Conservation (phyloP, 2,797 vertebrate species). For the Macropus fuliginosus region DNA sequence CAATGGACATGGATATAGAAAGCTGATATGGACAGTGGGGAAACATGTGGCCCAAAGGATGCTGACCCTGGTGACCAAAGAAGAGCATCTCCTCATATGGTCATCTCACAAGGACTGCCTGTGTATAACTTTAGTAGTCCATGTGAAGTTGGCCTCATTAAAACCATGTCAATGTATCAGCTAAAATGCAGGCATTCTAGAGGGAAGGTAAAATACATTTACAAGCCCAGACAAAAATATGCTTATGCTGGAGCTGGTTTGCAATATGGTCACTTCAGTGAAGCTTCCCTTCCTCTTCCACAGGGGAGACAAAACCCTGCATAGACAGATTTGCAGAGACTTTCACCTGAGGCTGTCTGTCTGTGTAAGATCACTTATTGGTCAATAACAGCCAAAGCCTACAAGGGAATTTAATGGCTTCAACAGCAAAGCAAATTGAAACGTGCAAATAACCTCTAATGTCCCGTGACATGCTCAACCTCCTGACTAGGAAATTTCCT, state of each 20-base stretch:
- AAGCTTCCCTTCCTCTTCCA: not conserved
- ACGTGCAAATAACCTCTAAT: slow-evolving; percentile 70
- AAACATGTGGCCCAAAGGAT: not conserved
- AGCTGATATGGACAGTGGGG: not conserved
- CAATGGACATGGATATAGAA: not conserved
- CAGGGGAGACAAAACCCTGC: not conserved
- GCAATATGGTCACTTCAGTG: not conserved
- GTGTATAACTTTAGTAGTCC: not conserved
- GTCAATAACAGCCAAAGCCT: slow-evolving; percentile 60
- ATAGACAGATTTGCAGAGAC: not conserved
- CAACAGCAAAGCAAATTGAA: slow-evolving; percentile 56
- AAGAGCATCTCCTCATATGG: not conserved
- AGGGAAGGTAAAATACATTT: not conserved
- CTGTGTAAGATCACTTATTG: slow-evolving; percentile 38
- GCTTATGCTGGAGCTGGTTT: not conserved
- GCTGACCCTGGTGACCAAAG: not conserved
- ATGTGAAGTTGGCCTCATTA: not conserved
- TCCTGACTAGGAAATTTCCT: slow-evolving; percentile 31
- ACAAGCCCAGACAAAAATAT: not conserved
- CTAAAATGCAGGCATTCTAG: not conserved
- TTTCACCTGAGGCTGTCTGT: not conserved
- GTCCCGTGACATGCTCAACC: slow-evolving; percentile 57
- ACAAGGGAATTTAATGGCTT: slow-evolving; percentile 50
- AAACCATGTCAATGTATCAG: not conserved
- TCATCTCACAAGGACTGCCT: not conserved